These are phyloP conservation scores for Nothobranchius kuhntae DNA, from an alignment of 2,113 vertebrate species.

Conservation along the genomic window DNA sequence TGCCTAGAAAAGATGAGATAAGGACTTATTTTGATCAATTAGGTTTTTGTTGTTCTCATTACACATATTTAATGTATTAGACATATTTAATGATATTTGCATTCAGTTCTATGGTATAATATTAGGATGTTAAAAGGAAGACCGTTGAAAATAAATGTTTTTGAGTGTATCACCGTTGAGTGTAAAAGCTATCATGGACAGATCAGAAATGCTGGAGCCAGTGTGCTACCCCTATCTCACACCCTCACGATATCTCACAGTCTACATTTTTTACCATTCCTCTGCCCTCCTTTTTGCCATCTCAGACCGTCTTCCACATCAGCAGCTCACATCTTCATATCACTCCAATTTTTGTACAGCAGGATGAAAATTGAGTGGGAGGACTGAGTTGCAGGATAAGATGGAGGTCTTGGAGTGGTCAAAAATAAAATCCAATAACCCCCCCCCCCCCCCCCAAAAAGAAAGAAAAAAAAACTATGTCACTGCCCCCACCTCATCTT, in stretches of 20 bases:
- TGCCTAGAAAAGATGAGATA: conserved; percentile 10
- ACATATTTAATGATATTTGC: conserved; percentile 3
- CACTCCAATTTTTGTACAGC: conserved; percentile 73
- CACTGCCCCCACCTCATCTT: conserved; percentile 25
- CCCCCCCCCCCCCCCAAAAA: too few species aligned
- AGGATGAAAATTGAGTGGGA: conserved; percentile 78
- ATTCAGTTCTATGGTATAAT: conserved; percentile 11
- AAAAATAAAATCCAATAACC: conserved; percentile 78
- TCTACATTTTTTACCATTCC: conserved; percentile 55
- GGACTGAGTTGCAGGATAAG: conserved; percentile 75
- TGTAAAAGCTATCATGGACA: conserved; percentile 42
- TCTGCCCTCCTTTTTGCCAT: conserved; percentile 57
- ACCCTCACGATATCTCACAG: conserved; percentile 32
- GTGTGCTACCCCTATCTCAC: conserved; percentile 43
- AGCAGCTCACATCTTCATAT: conserved; percentile 75
- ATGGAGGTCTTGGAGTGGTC: conserved; percentile 72
- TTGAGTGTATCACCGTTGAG: conserved; percentile 17
- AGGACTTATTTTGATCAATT: conserved; percentile 1
- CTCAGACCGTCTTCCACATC: conserved; percentile 63
- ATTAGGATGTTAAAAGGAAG: conserved; percentile 3
- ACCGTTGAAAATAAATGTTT: conserved; percentile 28
- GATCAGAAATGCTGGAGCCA: conserved; percentile 54
- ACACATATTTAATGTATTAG: not conserved
- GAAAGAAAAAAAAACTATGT: conserved; percentile 37
- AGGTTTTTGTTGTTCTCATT: not conserved